Conservation (phyloP, 2,888 invertebrate genomes). For the Sepiola atlantica region DNA sequence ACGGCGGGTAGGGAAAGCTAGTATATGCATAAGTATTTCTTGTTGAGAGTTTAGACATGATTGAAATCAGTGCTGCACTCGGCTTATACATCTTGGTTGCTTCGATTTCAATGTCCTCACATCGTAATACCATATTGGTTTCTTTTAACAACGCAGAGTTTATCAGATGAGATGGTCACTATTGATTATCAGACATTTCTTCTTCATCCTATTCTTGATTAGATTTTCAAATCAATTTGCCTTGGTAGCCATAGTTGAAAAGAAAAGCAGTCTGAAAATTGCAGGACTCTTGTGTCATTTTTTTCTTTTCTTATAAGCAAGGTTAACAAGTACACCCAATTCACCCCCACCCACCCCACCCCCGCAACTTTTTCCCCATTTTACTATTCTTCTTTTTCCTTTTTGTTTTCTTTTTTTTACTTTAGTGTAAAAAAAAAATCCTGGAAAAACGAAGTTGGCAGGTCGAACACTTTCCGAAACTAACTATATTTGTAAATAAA, state of each 20-base stretch:
- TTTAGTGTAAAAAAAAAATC: too few relatives aligned
- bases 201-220: not conserved
- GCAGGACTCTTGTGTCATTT: not conserved
- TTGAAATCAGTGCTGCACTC: not conserved
- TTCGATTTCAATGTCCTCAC: not conserved
- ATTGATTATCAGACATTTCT: not conserved
- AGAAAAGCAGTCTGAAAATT: not conserved
- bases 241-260: not conserved
- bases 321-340: not conserved
- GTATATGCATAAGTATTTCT: not conserved
- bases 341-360: too few relatives aligned
- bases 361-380: not conserved
- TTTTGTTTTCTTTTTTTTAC: not conserved
- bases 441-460: too few relatives aligned
- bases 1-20: not conserved
- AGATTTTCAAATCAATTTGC: not conserved
- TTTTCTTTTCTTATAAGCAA: not conserved
- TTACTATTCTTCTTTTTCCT: not conserved
- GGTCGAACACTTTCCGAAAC: too few relatives aligned
- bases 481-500: too few relatives aligned
- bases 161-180: not conserved
- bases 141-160: not conserved
- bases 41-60: not conserved
- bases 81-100: not conserved
- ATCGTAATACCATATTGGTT: not conserved